These are phyloP conservation scores for Arizona elegans DNA, from an alignment of 2,113 vertebrate genomes.

Conservation along the genomic window DNA sequence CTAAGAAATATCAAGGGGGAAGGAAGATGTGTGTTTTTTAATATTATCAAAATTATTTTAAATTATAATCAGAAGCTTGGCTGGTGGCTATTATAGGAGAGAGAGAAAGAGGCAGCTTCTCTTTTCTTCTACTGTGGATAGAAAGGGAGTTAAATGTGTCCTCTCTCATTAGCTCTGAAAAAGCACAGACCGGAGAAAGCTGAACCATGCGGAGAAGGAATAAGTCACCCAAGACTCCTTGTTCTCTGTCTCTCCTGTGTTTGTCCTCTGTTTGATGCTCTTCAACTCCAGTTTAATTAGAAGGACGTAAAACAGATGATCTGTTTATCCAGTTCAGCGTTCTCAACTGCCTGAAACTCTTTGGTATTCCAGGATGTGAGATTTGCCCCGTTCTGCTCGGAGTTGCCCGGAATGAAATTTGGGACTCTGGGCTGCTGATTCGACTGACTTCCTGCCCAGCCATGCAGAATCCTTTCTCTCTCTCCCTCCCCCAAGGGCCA, in stretches of 20 bases:
- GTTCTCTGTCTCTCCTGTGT: neutral
- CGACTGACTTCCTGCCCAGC: neutral
- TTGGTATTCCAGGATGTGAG: neutral
- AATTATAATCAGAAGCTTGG: neutral
- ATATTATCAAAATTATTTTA: neutral
- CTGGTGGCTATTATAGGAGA: neutral
- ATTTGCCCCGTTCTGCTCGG: neutral
- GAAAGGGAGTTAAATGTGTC: neutral
- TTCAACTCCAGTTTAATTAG: neutral
- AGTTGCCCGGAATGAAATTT: neutral
- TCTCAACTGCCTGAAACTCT: neutral
- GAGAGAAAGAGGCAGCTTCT: neutral
- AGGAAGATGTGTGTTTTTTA: neutral
- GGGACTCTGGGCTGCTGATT: neutral
- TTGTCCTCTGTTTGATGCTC: neutral
- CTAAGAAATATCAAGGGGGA: neutral
- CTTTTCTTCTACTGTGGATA: neutral
- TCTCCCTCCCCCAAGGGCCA: neutral
- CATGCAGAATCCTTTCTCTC: neutral
- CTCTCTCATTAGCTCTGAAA: neutral
- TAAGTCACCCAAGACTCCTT: neutral
- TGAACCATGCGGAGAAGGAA: neutral
- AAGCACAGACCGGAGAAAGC: neutral
- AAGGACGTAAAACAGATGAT: neutral
- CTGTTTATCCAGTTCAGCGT: neutral